These are phyloP conservation scores for Wasmannia auropunctata DNA, from an alignment of 1,140 invertebrate species.

Conservation along the genomic window DNA sequence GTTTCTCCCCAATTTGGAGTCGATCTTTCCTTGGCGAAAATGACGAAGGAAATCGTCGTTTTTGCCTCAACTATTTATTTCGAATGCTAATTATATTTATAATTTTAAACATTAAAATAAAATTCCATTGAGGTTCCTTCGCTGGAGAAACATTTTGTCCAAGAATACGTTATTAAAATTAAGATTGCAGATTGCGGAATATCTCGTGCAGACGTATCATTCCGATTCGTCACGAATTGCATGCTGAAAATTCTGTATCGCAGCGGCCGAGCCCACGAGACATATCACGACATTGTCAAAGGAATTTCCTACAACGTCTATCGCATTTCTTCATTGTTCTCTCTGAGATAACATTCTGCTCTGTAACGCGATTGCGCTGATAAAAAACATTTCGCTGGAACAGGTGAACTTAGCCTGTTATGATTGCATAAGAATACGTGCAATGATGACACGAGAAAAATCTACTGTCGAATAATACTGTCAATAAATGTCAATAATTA, in stretches of 20 bases:
- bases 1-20: background rate
- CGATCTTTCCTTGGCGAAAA: background rate
- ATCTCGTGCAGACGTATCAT: background rate
- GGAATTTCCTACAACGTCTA: slow-evolving; percentile 37
- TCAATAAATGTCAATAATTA: no score
- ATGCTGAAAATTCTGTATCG: slow-evolving; percentile 43
- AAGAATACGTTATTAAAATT: background rate
- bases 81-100: background rate
- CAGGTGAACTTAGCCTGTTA: slow-evolving; percentile 49
- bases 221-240: slow-evolving; percentile 43
- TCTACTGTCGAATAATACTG: no score
- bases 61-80: background rate
- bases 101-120: background rate
- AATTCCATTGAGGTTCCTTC: background rate
- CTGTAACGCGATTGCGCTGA: slow-evolving; percentile 44
- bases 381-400: slow-evolving; percentile 49
- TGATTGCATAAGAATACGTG: slow-evolving; percentile 50
- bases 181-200: background rate
- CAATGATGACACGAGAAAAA: background rate
- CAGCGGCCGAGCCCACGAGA: slow-evolving; percentile 4
- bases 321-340: slow-evolving; percentile 61
- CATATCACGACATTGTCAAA: slow-evolving; percentile 58
- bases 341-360: slow-evolving; percentile 14
- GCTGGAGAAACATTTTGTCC: background rate
- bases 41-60: background rate